Evolutionary conservation across 92 coral and sea anemone genomes (phyloP).

Genomic region (Hydrozoanthus gracilis): DNA sequence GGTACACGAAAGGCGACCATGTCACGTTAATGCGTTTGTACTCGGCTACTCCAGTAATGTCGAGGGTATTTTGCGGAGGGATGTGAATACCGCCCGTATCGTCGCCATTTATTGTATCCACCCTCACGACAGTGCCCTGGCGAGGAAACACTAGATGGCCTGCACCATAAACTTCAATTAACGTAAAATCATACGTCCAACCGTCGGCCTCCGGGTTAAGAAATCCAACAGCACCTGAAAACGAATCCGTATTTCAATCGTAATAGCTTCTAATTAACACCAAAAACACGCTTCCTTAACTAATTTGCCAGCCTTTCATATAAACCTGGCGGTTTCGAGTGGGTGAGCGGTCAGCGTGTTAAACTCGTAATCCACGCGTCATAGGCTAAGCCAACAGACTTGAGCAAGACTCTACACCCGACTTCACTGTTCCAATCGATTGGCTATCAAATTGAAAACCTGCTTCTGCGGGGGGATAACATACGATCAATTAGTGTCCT

Average conservation of each 20-base stretch:
- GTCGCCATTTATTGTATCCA: slow-evolving; percentile 66
- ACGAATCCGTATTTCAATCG: not conserved
- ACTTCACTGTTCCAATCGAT: no score
- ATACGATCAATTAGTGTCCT: no score
- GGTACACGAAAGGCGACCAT: slow-evolving; percentile 75
- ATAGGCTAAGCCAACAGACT: no score
- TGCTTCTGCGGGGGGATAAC: no score
- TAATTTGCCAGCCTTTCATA: not conserved
- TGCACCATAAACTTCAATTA: slow-evolving; percentile 76
- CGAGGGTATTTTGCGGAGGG: slow-evolving; percentile 67
- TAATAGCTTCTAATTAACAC: not conserved
- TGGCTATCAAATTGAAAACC: no score
- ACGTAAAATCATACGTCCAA: slow-evolving; percentile 70
- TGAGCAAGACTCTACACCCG: no score
- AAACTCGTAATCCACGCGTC: no score
- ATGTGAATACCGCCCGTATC: slow-evolving; percentile 81
- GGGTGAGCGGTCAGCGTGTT: no score
- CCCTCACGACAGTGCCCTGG: slow-evolving; percentile 57
- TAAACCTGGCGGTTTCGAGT: not conserved
- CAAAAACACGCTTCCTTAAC: not conserved
- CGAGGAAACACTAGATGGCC: slow-evolving; percentile 78
- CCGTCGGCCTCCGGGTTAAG: slow-evolving; percentile 60
- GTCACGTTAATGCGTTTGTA: slow-evolving; percentile 74
- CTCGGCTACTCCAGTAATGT: slow-evolving; percentile 68
- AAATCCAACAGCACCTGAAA: slow-evolving; percentile 78